These are phyloP conservation scores for Perizoma flavofasciatum DNA, from an alignment of 2,888 invertebrate species.

Conservation along the genomic window DNA sequence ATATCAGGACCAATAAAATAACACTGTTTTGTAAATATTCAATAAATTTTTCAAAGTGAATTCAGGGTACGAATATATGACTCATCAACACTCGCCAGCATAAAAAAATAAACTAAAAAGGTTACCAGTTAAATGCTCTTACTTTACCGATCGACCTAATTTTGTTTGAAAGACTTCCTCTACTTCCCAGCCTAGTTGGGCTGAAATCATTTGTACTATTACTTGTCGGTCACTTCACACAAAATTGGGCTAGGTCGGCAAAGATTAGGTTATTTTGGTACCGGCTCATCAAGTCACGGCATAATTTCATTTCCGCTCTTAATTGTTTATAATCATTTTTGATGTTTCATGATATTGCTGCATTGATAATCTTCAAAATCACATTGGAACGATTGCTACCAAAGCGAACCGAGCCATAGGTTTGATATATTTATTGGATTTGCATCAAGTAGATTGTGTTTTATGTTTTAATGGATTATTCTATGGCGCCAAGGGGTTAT, in stretches of 20 bases:
- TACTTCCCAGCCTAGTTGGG: no score
- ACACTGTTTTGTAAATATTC: background rate
- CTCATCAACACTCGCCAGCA: no score
- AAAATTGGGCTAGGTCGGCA: no score
- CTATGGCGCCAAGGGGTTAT: constrained; percentile 44
- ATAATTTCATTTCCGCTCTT: constrained; percentile 21
- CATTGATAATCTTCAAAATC: constrained; percentile 66
- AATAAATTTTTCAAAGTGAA: background rate
- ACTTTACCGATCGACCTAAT: no score
- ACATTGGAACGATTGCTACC: constrained; percentile 65
- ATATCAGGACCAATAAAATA: no score
- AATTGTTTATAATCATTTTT: constrained; percentile 67
- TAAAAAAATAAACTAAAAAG: no score
- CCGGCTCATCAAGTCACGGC: background rate
- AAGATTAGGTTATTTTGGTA: background rate
- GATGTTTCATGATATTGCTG: constrained; percentile 80
- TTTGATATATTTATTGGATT: constrained; percentile 80
- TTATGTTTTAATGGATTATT: constrained; percentile 42
- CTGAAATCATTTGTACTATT: no score
- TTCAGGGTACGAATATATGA: no score
- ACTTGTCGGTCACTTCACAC: no score
- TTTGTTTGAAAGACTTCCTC: no score
- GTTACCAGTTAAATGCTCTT: no score
- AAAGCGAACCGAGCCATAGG: constrained; percentile 81
- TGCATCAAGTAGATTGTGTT: constrained; percentile 70